Evolutionary conservation across 1,140 invertebrate species (phyloP).

Genomic region (Drosophila quadrilineata): DNA sequence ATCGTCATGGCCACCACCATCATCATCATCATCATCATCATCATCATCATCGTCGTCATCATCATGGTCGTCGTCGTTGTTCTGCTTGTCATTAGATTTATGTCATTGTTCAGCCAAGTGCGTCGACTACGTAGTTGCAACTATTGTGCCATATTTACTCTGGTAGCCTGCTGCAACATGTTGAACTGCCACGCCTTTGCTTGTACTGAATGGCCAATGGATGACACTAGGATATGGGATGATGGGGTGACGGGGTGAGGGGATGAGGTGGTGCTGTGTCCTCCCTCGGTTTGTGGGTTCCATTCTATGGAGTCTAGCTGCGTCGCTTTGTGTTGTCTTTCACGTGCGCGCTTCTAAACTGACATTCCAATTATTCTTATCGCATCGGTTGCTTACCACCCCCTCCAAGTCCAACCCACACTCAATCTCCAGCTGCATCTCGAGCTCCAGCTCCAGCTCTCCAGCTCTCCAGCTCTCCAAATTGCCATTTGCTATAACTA

Average conservation of each 20-base stretch:
- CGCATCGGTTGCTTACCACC: conserved; percentile 37
- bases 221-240: too few relatives aligned
- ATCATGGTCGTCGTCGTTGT: conserved; percentile 37
- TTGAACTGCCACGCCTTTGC: conserved; percentile 25
- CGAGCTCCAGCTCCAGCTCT: too few relatives aligned
- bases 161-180: conserved; percentile 34
- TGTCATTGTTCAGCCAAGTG: conserved; percentile 68
- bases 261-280: too few relatives aligned
- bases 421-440: too few relatives aligned
- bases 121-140: conserved; percentile 41
- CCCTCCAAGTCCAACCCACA: too few relatives aligned
- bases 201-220: neutral
- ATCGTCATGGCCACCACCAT: conserved; percentile 14
- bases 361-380: conserved; percentile 73
- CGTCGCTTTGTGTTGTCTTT: conserved; percentile 61
- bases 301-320: conserved; percentile 2
- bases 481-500: too few relatives aligned
- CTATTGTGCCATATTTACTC: conserved; percentile 51
- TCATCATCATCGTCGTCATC: conserved; percentile 2
- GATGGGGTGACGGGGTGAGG: too few relatives aligned
- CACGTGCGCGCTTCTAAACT: conserved; percentile 66
- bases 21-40: conserved; percentile 6
- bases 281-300: conserved; percentile 18
- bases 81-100: conserved; percentile 68
- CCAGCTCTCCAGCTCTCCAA: too few relatives aligned